phyloP scores from a whole-genome alignment of 2,797 vertebrate species.

The Poecilia velifera region DNA sequence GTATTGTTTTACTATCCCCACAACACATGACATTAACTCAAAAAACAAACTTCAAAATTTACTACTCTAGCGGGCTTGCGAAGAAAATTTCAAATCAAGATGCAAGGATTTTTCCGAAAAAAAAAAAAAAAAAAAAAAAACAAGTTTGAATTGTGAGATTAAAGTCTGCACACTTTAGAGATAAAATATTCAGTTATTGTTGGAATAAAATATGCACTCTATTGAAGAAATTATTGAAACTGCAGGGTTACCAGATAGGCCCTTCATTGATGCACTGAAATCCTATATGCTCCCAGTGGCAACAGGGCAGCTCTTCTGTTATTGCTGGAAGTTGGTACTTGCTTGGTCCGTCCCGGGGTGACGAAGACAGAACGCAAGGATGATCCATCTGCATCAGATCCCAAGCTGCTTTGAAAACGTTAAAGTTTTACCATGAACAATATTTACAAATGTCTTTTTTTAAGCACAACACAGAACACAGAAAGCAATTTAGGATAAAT shows the following conservation, averaged over 20 bases:
- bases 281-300: background rate
- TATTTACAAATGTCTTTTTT: background rate
- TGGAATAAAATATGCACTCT: background rate
- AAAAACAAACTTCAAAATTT: conserved; percentile 21
- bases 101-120: background rate
- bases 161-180: background rate
- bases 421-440: background rate
- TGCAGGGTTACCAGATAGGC: background rate
- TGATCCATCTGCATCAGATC: background rate
- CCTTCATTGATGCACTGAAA: background rate
- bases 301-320: background rate
- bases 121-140: too few relatives aligned
- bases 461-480: background rate
- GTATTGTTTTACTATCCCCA: conserved; percentile 1
- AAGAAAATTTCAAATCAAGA: conserved; percentile 21
- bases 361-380: background rate
- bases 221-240: background rate
- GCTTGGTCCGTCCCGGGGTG: background rate
- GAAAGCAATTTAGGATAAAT: background rate
- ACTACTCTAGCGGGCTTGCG: conserved; percentile 15
- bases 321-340: background rate
- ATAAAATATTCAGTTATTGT: conserved; percentile 1
- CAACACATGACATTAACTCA: conserved; percentile 33
- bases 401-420: background rate
- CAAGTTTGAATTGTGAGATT: too few relatives aligned